A percentile compares a stretch with the other conserved stretches of the same genome.
Conservation (phyloP, 2,113 vertebrate species). For the Eulemur rufifrons region DNA sequence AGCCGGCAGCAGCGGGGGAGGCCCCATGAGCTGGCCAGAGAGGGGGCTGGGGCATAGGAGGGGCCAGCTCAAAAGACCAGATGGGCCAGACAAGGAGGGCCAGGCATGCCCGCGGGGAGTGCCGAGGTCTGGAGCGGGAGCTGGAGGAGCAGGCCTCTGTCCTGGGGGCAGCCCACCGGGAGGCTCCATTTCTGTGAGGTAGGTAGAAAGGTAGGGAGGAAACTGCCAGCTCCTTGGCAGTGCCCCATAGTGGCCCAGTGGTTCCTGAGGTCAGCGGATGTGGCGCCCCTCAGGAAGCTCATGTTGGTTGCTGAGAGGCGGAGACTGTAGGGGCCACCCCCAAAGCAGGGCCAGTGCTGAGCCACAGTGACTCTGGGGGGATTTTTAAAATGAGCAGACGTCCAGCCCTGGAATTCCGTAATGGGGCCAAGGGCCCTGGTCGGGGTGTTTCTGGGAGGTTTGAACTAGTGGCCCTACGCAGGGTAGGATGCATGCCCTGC, state of each 20-base stretch:
- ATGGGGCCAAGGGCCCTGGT: not conserved
- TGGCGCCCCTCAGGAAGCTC: fast-evolving
- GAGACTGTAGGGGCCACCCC: not conserved
- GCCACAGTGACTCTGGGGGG: fast-evolving
- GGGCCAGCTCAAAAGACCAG: not conserved
- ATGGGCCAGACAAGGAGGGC: not conserved
- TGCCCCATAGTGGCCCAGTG: fast-evolving
- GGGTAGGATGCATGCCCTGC: not conserved
- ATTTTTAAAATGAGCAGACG: fast-evolving
- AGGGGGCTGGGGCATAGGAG: not conserved
- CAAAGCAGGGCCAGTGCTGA: no score
- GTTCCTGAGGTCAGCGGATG: not conserved
- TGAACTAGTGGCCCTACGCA: not conserved
- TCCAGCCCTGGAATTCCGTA: no score
- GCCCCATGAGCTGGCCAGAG: not conserved
- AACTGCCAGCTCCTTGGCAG: fast-evolving
- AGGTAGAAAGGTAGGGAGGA: not conserved
- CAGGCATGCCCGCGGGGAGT: not conserved
- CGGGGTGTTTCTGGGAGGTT: not conserved
- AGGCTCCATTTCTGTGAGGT: not conserved
- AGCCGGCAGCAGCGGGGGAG: not conserved
- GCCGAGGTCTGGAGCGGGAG: fast-evolving
- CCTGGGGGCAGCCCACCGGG: fast-evolving
- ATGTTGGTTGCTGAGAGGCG: not conserved
- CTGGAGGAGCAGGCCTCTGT: not conserved